Evolutionary conservation across 2,888 invertebrate species (phyloP), one percentile per base, ranked within the genome.

Genomic region (Emmelina monodactyla): DNA sequence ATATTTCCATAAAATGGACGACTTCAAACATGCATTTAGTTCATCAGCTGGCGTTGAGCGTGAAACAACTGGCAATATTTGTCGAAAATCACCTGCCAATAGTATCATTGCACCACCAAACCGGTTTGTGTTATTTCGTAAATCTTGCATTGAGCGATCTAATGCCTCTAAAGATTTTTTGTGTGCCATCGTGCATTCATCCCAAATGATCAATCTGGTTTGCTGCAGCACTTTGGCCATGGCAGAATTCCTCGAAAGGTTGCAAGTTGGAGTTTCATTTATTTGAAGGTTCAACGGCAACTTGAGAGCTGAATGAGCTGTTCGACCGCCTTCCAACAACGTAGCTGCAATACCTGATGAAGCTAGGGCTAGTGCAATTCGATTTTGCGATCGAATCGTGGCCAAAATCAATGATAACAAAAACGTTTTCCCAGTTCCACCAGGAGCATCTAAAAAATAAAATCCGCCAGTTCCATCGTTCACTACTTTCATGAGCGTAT

Each of bases 281-380:
- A 22, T 37, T 37, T 44, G 33, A 34, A 47, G 32, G 29, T 47
- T 46, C 10, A 47, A 40, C 34, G 43, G 45, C 35, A 46, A 42
- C 32, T 44, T 45, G 22, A 47, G 28, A n/a, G 41, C 42, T 32
- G 42, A 48, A 42, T 41, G 42, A 11, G 44, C 44, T 29, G 44
- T 45, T 34, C 43, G 43, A 38, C 43, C 39, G 14, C 44, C 47
- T 39, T 42, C 41, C 2, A 45, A 32, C 34, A 40, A 38, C 15
- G 42, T 43, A 11, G 44, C 37, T 33, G 45, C 47, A 1, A 40
- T 45, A 13, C 44, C 43, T 3, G 46, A 45, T 11, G 41, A 46
- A 38, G 45, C 43, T 4, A 45, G 32, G 35, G 38, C 35, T 30
- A 38, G 35, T 38, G 38, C 32, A 38, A 38, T 38, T 35, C 35